phyloP scores from a whole-genome alignment of 37 sponge, comb jelly and placozoan genomes.

The Aphrocallistes beatrix region DNA sequence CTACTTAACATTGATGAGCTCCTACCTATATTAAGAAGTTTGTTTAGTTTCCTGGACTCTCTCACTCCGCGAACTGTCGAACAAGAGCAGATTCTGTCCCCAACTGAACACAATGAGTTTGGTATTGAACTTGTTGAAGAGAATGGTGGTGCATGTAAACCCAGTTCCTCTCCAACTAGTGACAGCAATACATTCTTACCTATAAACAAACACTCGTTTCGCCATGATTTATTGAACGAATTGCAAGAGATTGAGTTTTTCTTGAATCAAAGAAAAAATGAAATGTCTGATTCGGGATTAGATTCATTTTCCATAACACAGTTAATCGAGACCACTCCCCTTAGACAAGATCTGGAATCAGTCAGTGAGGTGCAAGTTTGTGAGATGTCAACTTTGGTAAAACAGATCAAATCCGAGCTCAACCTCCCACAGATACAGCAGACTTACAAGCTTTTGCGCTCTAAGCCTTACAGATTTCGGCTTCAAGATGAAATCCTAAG shows the following conservation, averaged over 20 bases:
- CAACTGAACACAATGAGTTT: neutral
- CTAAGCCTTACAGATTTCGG: neutral
- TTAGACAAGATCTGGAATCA: neutral
- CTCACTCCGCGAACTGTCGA: neutral
- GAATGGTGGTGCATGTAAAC: neutral
- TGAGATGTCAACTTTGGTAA: neutral
- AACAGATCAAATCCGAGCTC: neutral
- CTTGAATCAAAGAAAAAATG: neutral
- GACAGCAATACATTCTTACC: neutral
- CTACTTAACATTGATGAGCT: neutral
- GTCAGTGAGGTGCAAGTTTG: neutral
- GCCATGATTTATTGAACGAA: neutral
- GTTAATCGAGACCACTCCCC: neutral
- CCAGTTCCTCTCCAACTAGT: neutral
- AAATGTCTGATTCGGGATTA: neutral
- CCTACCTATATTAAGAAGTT: neutral
- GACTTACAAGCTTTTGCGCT: neutral
- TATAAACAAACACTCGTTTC: neutral
- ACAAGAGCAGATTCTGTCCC: too few species aligned
- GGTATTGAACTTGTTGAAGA: neutral
- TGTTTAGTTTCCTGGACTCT: neutral
- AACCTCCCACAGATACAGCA: neutral
- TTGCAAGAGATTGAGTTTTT: neutral
- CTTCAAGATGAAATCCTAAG: neutral
- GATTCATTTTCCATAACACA: neutral